phyloP scores from a whole-genome alignment of 1,140 invertebrate species.

The Brachionus asplanchnoidis region DNA sequence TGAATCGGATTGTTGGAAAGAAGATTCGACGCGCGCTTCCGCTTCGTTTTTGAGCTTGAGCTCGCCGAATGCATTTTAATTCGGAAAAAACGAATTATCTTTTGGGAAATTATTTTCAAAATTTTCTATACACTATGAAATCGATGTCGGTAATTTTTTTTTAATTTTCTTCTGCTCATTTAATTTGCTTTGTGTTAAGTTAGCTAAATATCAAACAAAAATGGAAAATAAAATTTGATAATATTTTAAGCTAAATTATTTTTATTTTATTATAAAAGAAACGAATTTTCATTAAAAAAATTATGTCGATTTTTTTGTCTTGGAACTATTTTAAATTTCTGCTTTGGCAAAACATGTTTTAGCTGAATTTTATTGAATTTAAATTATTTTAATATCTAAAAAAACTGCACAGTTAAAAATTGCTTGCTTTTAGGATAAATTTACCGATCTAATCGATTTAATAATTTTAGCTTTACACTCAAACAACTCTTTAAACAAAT shows the following conservation, averaged over 20 bases:
- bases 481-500: no score
- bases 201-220: neutral
- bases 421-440: neutral
- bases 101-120: neutral
- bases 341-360: neutral
- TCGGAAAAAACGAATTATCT: neutral
- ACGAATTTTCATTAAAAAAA: neutral
- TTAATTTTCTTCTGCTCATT: slow-evolving; percentile 10
- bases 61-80: neutral
- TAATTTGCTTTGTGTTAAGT: neutral
- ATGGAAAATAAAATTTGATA: slow-evolving; percentile 10
- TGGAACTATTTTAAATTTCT: neutral
- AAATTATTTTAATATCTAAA: no score
- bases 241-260: slow-evolving; percentile 18
- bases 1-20: slow-evolving; percentile 19
- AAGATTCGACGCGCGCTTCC: neutral
- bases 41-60: neutral
- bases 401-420: neutral
- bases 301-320: slow-evolving; percentile 11
- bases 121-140: neutral
- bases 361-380: neutral
- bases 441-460: no score
- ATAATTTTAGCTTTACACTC: no score
- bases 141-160: neutral
- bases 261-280: slow-evolving; percentile 22